Evolutionary conservation across 2,797 vertebrate species (phyloP), one percentile per base, ranked within the genome.

Genomic region (Micrastur ruficollis): DNA sequence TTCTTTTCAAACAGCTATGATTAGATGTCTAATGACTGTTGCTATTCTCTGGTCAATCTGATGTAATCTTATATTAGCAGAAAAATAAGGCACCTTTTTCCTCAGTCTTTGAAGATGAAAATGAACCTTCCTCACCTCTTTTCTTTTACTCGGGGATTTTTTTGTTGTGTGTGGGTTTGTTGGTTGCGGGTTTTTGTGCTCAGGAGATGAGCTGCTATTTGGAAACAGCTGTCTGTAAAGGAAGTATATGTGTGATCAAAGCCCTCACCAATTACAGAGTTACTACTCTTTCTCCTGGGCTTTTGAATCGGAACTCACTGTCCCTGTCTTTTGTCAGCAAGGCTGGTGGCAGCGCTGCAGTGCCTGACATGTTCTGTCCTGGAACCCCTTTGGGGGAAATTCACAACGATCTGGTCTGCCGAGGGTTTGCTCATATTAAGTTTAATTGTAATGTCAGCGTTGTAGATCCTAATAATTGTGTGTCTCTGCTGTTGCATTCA

Each of bases 241-340:
- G 92, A 97, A 97, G 98, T 96, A 86, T 76, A 89, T 95, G 71
- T 97, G 93, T 98, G 97, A 98, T 98, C 97, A 98, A 98, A 98
- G 97, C 83, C 89, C 81, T 96, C 61, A 44, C 94, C 97, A 97
- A 96, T 98, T 97, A 97, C 65, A 56, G 81, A 91, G 75, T 95
- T 97, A 97, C 98, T 98, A 97, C 85, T 88, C 61, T 93, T 93
- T 95, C 92, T 95, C 83, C 88, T 72, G 65, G 81, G 74, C 19
- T 23, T 93, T 89, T 90, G 83, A 93, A 20, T 49, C 58, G 82
- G 79, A 82, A 25, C 72, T 93, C 4, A 0, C 49, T 79, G 94
- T 89, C 73, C 91, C 87, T 90, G 73, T 55, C 58, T 86, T 94
- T 85, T 96, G 81, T 95, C 96, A 91, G 90, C 66, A 78, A 27